Base-by-base conservation (phyloP, 1,140 invertebrate genomes). In the Drosophila tropicalis region DNA sequence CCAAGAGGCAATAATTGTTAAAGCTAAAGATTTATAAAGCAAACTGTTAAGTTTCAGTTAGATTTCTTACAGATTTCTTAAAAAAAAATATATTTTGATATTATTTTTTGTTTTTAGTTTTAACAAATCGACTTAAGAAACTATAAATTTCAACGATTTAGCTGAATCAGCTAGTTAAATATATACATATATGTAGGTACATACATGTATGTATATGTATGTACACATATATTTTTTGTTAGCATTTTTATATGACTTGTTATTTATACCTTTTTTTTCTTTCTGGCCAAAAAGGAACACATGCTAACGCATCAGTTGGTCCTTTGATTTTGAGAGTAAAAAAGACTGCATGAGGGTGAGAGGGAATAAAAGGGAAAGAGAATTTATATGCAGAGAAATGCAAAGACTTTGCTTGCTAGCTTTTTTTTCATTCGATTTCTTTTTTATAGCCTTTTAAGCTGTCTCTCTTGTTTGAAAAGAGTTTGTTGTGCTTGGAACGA, bases 401-500 rank as follows among this genome's bases (percentile, higher is more conserved):
- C 65, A 41, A 57, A 29, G 55, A 56, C 54, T 63, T 70, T n/a
- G 29, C 25, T 15, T 13, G 25, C 29, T 57, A 60, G 19, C 25
- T 67, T 47, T 19, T 58, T 39, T 76, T 44, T 41, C 47, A 68
- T 67, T 51, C 62, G 75, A 68, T 74, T 41, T 55, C 22, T 39
- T 40, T 80, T 84, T 84, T 85, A 85, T 84, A 67, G 77, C 81
- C 73, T 67, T 84, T 85, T 80, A 77, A 85, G 81, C 77, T 77
- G 76, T 78, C 36, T 39, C 65, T 64, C 70, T 56, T 70, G 63
- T 81, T 77, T 81, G 79, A 25, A 39, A 56, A 44, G 44, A 64
- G 36, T 65, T 68, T 39, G 7, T 32, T 15, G 54, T 19, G 36
- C 25, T 60, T 67, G 54, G 44, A 22, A 63, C 41, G 66, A 84